These are phyloP conservation scores for Piezodorus guildinii DNA, from an alignment of 1,140 invertebrate species.

Conservation along the genomic window DNA sequence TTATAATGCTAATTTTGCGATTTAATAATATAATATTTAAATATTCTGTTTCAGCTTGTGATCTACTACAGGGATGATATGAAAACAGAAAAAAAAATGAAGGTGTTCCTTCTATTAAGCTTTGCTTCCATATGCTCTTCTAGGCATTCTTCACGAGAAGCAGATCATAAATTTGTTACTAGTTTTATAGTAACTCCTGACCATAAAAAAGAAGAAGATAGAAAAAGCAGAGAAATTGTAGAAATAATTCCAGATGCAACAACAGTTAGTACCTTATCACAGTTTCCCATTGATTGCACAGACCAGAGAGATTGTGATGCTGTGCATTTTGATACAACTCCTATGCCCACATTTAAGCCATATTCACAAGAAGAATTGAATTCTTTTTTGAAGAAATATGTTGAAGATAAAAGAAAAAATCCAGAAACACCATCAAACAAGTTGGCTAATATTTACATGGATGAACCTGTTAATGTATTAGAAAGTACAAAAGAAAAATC, in stretches of 20 bases:
- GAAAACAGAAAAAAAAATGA: conserved; percentile 2
- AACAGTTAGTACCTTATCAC: conserved; percentile 16
- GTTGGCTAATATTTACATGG: conserved; percentile 27
- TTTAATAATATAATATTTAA: too few relatives aligned
- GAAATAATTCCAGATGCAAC: conserved; percentile 19
- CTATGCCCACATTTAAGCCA: conserved; percentile 29
- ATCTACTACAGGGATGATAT: conserved; percentile 4
- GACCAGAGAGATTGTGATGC: conserved; percentile 21
- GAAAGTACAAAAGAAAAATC: conserved; percentile 28
- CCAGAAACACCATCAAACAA: conserved; percentile 24
- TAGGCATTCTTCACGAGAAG: neutral
- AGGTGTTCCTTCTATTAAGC: conserved; percentile 3
- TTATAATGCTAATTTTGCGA: too few relatives aligned
- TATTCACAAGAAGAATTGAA: conserved; percentile 31
- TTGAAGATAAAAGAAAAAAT: conserved; percentile 21
- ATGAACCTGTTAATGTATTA: conserved; percentile 28
- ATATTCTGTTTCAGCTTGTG: neutral
- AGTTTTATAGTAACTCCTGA: conserved; percentile 2
- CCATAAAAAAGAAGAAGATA: neutral
- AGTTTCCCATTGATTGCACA: conserved; percentile 21
- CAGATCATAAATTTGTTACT: conserved; percentile 2
- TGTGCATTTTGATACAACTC: conserved; percentile 9
- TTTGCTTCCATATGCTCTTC: neutral
- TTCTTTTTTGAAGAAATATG: conserved; percentile 28
- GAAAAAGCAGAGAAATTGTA: conserved; percentile 16